Conservation (phyloP, 2,888 invertebrate species). For the Amblyteles armatorius region DNA sequence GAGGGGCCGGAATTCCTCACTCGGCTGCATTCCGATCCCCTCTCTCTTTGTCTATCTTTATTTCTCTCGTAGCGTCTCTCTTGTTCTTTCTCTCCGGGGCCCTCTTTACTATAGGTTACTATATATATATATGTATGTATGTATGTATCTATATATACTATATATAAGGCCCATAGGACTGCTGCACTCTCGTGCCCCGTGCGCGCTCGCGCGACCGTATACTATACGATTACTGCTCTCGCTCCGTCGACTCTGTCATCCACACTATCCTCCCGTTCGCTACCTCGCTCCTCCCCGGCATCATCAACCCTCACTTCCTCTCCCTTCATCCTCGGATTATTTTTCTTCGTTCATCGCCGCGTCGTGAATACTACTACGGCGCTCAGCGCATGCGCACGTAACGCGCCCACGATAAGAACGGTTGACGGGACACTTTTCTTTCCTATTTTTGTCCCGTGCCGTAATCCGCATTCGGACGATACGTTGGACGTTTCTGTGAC, state of each 20-base stretch:
- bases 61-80: constrained; percentile 33
- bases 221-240: constrained; percentile 65
- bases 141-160: too few species aligned
- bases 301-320: constrained; percentile 12
- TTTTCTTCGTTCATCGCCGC: constrained; percentile 35
- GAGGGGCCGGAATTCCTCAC: constrained; percentile 85
- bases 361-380: constrained; percentile 17
- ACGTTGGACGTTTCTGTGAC: neutral
- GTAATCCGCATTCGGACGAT: neutral
- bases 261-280: constrained; percentile 21
- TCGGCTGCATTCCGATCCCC: constrained; percentile 83
- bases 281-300: constrained; percentile 27
- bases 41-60: constrained; percentile 69
- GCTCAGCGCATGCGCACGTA: neutral
- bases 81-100: constrained; percentile 9
- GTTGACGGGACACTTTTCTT: constrained; percentile 18
- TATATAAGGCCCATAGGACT: constrained; percentile 10
- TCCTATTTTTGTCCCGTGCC: neutral
- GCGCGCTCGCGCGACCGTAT: constrained; percentile 61
- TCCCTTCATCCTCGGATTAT: constrained; percentile 25
- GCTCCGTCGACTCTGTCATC: constrained; percentile 60
- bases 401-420: constrained; percentile 34
- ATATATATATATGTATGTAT: neutral
- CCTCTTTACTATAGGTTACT: constrained; percentile 35
- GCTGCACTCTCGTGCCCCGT: constrained; percentile 50